Evolutionary conservation across 1,140 invertebrate genomes (phyloP).

Genomic region (Lucilia cuprina): DNA sequence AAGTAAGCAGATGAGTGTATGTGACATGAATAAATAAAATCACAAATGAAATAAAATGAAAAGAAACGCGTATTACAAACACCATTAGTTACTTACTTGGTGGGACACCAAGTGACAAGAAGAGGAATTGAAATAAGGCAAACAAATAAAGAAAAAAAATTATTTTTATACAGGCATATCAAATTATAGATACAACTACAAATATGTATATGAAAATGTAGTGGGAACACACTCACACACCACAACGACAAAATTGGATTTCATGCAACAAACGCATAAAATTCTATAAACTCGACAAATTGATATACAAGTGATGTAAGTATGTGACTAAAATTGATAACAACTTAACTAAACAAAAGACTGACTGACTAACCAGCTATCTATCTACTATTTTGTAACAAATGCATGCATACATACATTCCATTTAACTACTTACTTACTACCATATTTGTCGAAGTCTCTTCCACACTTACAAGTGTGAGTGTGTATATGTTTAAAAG

Average conservation of each 20-base stretch:
- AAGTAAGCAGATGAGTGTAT: not conserved
- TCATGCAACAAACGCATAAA: not conserved
- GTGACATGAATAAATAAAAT: slow-evolving; percentile 11
- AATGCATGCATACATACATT: too few species aligned
- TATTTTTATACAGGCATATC: too few species aligned
- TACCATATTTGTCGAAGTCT: too few species aligned
- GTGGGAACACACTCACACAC: too few species aligned
- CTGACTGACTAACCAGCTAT: not conserved
- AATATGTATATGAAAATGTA: too few species aligned
- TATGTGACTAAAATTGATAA: slow-evolving; percentile 12
- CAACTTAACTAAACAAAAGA: not conserved
- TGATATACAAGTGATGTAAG: slow-evolving; percentile 11
- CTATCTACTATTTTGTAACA: too few species aligned
- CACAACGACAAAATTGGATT: too few species aligned
- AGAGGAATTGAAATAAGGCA: not conserved
- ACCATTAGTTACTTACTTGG: not conserved
- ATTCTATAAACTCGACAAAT: not conserved
- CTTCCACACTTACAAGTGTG: not conserved
- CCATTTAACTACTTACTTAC: too few species aligned
- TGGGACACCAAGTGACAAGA: not conserved
- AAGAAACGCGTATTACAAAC: slow-evolving; percentile 3
- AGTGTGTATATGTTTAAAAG: not conserved
- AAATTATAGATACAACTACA: too few species aligned
- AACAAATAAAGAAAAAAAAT: not conserved
- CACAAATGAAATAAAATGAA: not conserved